Percentiles rank a stretch among this genome's conserved stretches.
Evolutionary conservation across 1,140 invertebrate species (phyloP).

Genomic region (Oreohelix idahoensis): DNA sequence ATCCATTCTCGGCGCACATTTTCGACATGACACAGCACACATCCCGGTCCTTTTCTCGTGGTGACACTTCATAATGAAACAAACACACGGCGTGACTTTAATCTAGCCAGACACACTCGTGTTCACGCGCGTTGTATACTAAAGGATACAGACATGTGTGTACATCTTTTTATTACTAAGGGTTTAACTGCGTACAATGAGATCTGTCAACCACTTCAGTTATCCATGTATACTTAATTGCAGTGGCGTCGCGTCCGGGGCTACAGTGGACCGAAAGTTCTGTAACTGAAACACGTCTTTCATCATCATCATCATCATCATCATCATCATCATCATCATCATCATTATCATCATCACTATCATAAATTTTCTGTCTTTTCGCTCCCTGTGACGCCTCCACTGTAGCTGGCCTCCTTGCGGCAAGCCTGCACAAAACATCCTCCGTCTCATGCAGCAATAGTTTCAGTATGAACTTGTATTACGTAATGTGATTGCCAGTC

Average conservation of each 20-base stretch:
- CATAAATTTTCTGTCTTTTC: no score
- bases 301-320: not conserved
- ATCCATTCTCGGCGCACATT: not conserved
- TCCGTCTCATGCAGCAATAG: no score
- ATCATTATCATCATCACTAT: constrained; percentile 5
- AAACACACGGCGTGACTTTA: not conserved
- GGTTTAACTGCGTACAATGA: not conserved
- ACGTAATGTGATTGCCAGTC: no score
- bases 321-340: not conserved
- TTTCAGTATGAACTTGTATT: no score
- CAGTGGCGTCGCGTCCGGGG: not conserved
- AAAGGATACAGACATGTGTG: not conserved
- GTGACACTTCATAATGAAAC: not conserved
- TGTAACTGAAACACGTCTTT: not conserved
- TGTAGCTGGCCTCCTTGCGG: no score
- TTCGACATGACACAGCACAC: not conserved
- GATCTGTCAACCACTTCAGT: not conserved
- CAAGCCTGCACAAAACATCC: no score
- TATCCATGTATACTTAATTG: not conserved
- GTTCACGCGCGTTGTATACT: not conserved
- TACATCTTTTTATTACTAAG: not conserved
- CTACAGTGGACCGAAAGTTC: not conserved
- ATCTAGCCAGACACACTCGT: not conserved
- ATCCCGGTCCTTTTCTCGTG: not conserved
- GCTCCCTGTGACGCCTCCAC: no score